A percentile compares a stretch with the other conserved stretches of the same genome.
phyloP scores from a whole-genome alignment of 2,888 invertebrate genomes.

The Empis livida region DNA sequence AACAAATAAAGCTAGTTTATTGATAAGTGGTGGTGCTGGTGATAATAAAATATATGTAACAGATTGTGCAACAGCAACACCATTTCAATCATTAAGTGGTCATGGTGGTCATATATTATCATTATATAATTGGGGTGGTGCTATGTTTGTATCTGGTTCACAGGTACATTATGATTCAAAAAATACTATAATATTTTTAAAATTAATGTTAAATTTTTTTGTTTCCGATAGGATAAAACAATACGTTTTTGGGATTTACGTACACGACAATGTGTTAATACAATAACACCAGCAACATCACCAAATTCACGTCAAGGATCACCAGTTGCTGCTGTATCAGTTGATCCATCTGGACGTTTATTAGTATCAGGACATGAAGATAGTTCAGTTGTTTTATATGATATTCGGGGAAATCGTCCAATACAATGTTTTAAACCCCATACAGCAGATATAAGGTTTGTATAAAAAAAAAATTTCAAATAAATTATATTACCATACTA shows the following conservation, averaged over 20 bases:
- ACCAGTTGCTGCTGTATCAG: conserved; percentile 79
- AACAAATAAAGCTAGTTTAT: conserved; percentile 69
- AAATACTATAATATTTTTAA: too few relatives aligned
- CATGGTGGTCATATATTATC: conserved; percentile 85
- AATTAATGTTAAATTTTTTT: neutral
- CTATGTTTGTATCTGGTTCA: conserved; percentile 92
- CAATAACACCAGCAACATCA: conserved; percentile 66
- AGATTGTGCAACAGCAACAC: conserved; percentile 85
- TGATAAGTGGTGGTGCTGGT: conserved; percentile 91
- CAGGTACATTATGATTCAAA: conserved; percentile 34
- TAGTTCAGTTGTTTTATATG: conserved; percentile 76
- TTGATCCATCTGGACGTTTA: conserved; percentile 84
- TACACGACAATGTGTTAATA: conserved; percentile 78
- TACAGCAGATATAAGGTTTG: conserved; percentile 57
- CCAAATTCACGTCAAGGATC: conserved; percentile 60
- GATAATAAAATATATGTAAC: conserved; percentile 94
- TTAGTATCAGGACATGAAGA: conserved; percentile 92
- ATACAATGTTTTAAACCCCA: conserved; percentile 88
- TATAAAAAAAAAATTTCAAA: neutral
- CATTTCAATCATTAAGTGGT: conserved; percentile 72
- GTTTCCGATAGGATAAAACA: conserved; percentile 64
- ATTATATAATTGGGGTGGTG: conserved; percentile 88
- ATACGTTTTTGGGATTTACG: conserved; percentile 92
- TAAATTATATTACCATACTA: neutral
- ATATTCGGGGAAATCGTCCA: conserved; percentile 75